Percentiles rank a stretch among this genome's conserved stretches.
Evolutionary conservation across 2,113 vertebrate genomes (phyloP).

Genomic region (Carassius auratus): DNA sequence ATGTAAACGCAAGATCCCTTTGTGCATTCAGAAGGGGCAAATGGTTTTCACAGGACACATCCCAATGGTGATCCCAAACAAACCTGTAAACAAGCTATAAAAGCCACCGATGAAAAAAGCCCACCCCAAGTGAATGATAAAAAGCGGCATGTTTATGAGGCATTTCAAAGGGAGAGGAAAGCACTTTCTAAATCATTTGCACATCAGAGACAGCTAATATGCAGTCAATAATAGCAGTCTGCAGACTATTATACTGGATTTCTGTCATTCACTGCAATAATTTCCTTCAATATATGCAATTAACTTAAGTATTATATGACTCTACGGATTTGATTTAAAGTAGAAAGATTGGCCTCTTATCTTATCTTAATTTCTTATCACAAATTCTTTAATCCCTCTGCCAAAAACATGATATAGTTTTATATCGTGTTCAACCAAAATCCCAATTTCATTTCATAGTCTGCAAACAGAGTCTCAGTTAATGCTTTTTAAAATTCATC

Average conservation of each 20-base stretch:
- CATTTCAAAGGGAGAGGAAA: constrained; percentile 34
- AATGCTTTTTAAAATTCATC: constrained; percentile 42
- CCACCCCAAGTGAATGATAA: constrained; percentile 29
- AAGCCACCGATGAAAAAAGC: neutral
- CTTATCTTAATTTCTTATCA: too few relatives aligned
- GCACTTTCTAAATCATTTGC: constrained; percentile 19
- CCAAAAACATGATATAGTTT: constrained; percentile 20
- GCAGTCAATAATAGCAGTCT: constrained; percentile 21
- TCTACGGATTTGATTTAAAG: constrained; percentile 28
- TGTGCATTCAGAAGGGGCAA: neutral
- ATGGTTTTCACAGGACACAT: neutral
- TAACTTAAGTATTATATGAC: constrained; percentile 39
- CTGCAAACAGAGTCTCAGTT: constrained; percentile 14
- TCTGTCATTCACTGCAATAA: constrained; percentile 10
- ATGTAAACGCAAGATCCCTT: neutral
- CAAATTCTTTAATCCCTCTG: constrained; percentile 17
- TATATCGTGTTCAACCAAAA: neutral
- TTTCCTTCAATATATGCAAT: constrained; percentile 33
- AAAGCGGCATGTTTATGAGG: constrained; percentile 36
- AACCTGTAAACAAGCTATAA: constrained; percentile 10
- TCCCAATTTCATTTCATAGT: constrained; percentile 8
- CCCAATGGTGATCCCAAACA: constrained; percentile 1
- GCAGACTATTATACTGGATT: constrained; percentile 20
- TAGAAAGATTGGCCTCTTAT: constrained; percentile 31
- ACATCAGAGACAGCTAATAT: constrained; percentile 38